Percentiles rank a stretch among this genome's conserved stretches.
Conservation (phyloP, 2,797 vertebrate species). For the Oreochromis grahami region DNA sequence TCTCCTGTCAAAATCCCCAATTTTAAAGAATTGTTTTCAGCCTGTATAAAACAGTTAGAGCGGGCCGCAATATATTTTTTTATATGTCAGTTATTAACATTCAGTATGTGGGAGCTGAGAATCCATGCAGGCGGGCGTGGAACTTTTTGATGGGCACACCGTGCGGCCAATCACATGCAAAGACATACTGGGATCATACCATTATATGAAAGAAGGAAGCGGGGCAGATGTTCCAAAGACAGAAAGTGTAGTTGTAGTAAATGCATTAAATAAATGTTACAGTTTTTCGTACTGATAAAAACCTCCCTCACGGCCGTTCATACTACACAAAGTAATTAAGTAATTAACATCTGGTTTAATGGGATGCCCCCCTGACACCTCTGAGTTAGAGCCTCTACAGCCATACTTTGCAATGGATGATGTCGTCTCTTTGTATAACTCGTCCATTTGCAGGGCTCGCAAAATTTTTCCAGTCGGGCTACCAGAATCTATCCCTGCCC, state of each 20-base stretch:
- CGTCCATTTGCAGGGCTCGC: background rate
- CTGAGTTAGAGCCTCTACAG: background rate
- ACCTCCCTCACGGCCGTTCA: background rate
- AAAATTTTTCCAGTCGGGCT: too few relatives aligned
- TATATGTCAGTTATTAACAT: background rate
- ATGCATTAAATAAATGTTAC: background rate
- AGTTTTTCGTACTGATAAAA: background rate
- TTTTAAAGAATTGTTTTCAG: background rate
- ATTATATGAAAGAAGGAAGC: background rate
- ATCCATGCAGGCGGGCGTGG: background rate
- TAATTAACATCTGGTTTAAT: rapidly evolving
- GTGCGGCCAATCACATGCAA: rapidly evolving
- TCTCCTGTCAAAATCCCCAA: background rate
- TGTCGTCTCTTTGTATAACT: background rate
- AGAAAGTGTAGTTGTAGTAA: background rate
- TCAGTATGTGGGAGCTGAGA: background rate
- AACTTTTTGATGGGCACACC: rapidly evolving
- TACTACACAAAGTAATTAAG: background rate
- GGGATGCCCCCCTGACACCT: rapidly evolving
- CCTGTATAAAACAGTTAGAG: background rate
- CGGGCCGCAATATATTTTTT: background rate
- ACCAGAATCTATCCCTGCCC: too few relatives aligned
- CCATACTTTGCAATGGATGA: background rate
- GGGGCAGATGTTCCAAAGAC: background rate
- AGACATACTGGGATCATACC: background rate